Evolutionary conservation across 2,888 invertebrate genomes (phyloP).

Genomic region (Apeira syringaria): DNA sequence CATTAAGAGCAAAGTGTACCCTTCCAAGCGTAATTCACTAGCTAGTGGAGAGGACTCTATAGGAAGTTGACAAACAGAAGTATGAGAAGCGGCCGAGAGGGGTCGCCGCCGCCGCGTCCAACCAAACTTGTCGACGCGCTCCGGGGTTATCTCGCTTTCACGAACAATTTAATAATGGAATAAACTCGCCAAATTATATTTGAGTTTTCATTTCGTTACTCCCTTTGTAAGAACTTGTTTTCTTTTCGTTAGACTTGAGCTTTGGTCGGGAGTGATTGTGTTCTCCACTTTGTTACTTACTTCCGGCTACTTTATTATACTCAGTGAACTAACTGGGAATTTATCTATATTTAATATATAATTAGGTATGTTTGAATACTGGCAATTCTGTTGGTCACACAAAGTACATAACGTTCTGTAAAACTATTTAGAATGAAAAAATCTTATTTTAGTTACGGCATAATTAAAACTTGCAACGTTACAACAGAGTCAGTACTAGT

Average conservation of each 20-base stretch:
- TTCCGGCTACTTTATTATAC: not conserved
- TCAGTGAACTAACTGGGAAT: too few relatives aligned
- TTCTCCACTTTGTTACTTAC: not conserved
- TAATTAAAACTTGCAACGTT: too few relatives aligned
- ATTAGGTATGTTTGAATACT: too few relatives aligned
- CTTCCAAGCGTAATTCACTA: not conserved
- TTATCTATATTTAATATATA: too few relatives aligned
- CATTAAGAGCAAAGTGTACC: too few relatives aligned
- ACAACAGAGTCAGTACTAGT: too few relatives aligned
- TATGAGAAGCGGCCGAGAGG: slow-evolving; percentile 3
- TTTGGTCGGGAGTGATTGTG: not conserved
- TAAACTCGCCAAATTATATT: slow-evolving; percentile 66
- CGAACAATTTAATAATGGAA: slow-evolving; percentile 79
- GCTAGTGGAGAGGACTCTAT: not conserved
- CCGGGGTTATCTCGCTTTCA: slow-evolving; percentile 70
- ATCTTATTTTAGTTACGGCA: too few relatives aligned
- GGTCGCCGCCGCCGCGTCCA: slow-evolving; percentile 1
- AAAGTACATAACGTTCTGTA: too few relatives aligned
- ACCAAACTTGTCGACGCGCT: slow-evolving; percentile 33
- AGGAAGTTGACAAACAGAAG: slow-evolving; percentile 17
- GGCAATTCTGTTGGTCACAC: too few relatives aligned
- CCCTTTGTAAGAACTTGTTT: slow-evolving; percentile 34
- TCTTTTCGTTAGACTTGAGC: slow-evolving; percentile 19
- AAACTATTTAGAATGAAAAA: too few relatives aligned
- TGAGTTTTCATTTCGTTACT: slow-evolving; percentile 54